phyloP scores from a whole-genome alignment of 1,140 invertebrate species.

The Zelostemma sp. region DNA sequence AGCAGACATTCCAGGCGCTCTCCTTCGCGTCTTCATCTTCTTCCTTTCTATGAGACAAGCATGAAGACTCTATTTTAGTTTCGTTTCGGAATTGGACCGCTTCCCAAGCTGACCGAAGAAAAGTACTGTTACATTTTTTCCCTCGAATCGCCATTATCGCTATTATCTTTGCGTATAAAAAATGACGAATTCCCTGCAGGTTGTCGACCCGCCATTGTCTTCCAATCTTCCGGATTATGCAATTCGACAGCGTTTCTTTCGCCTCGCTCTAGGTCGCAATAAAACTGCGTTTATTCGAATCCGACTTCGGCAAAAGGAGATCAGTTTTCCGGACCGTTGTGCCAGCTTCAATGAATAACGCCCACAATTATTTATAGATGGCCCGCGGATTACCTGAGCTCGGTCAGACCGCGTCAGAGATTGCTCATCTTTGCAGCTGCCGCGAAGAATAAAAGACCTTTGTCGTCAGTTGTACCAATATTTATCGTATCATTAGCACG shows the following conservation, averaged over 20 bases:
- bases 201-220: constrained; percentile 4
- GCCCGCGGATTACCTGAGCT: not conserved
- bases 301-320: constrained; percentile 3
- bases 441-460: not conserved
- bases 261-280: constrained; percentile 1
- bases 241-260: constrained; percentile 12
- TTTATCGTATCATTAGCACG: too few relatives aligned
- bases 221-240: not conserved
- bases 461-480: too few relatives aligned
- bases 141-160: constrained; percentile 7
- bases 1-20: not conserved
- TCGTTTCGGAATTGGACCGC: constrained; percentile 1
- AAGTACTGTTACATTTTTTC: constrained; percentile 10
- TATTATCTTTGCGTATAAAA: constrained; percentile 1
- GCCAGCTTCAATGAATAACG: constrained; percentile 13
- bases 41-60: constrained; percentile 1
- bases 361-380: constrained; percentile 28
- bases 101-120: not conserved
- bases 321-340: constrained; percentile 27
- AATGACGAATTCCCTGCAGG: constrained; percentile 8
- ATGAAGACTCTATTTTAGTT: constrained; percentile 15
- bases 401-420: constrained; percentile 10
- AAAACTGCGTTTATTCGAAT: not conserved
- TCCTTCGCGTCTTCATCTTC: constrained; percentile 8
- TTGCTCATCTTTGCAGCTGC: not conserved